Evolutionary conservation across 1,140 invertebrate genomes (phyloP), one percentile per base, ranked within the genome.

Genomic region (Saxidomus purpurata): DNA sequence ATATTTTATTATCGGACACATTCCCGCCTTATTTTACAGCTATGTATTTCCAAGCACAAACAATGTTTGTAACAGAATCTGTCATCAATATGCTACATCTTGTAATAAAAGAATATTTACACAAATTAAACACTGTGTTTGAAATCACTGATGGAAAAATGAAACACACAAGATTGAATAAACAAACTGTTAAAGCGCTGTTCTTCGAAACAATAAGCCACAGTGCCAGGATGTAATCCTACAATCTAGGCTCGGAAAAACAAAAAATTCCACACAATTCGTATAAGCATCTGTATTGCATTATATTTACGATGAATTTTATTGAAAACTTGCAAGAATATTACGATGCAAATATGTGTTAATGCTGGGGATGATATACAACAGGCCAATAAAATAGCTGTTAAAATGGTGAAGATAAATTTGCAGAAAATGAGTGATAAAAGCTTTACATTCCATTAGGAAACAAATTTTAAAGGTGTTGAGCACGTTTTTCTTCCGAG

Each of bases 281-380:
- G 13, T n/a, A 0, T 1, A 1, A 38, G 36, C 67, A 71, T 71
- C 67, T 71, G 67, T 38, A 40, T 38, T 71, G 36, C 36, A 71
- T 71, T 71, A 71, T 71, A 31, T 71, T 71, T 71, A 71, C 34
- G 67, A 71, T 38, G 8, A 36, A 38, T 71, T 71, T 71, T 71
- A 71, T 71, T 71, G 67, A 71, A 71, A 71, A 71, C 67, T 40
- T 71, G 67, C 67, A 71, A 71, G 67, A 22, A n/a, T 38, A 71
- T 71, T 38, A 71, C 11, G 34, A 71, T 71, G 67, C 22, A 38
- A 71, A 36, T 71, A 71, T 71, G 67, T 71, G 67, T 71, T 71
- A 71, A 71, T 71, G 25, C 67, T 3, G 15, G 3, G 38, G 31
- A 71, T 38, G 67, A 71, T 71, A 40, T 71, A 71, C 38, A 71